phyloP scores from a whole-genome alignment of 2,888 invertebrate species.

The Drosophila affinis region DNA sequence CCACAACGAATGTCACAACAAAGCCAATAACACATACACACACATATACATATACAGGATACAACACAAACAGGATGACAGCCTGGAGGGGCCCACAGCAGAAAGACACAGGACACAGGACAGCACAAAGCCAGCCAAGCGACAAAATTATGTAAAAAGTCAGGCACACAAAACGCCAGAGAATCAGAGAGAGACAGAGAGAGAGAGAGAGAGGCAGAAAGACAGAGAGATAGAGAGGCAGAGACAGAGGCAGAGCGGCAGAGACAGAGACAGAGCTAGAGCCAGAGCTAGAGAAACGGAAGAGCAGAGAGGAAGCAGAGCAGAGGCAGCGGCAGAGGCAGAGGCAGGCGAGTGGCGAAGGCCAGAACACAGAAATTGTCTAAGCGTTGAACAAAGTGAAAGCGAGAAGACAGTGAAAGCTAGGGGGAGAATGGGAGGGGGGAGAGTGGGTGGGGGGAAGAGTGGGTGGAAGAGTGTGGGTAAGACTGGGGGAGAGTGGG shows the following conservation, averaged over 20 bases:
- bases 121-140: constrained; percentile 64
- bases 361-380: constrained; percentile 61
- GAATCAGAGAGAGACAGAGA: constrained; percentile 16
- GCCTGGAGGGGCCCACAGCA: constrained; percentile 20
- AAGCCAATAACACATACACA: constrained; percentile 49
- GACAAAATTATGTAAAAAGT: constrained; percentile 77
- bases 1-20: constrained; percentile 54
- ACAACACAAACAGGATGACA: constrained; percentile 46
- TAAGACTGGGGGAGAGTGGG: constrained; percentile 66
- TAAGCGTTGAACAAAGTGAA: constrained; percentile 30
- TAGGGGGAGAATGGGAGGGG: constrained; percentile 61
- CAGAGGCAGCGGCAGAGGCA: neutral
- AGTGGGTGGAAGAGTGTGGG: too few species aligned
- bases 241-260: neutral
- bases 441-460: neutral
- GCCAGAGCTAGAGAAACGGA: neutral
- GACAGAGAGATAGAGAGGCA: constrained; percentile 16
- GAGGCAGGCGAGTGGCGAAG: constrained; percentile 17
- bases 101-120: constrained; percentile 57
- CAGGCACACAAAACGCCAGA: constrained; percentile 40
- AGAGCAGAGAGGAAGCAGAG: neutral
- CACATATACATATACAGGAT: constrained; percentile 33
- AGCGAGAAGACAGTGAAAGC: constrained; percentile 7
- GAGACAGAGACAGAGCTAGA: too few species aligned
- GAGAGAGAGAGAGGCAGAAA: neutral